Evolutionary conservation across 2,888 invertebrate species (phyloP).

Genomic region (Drosophila paracracens): DNA sequence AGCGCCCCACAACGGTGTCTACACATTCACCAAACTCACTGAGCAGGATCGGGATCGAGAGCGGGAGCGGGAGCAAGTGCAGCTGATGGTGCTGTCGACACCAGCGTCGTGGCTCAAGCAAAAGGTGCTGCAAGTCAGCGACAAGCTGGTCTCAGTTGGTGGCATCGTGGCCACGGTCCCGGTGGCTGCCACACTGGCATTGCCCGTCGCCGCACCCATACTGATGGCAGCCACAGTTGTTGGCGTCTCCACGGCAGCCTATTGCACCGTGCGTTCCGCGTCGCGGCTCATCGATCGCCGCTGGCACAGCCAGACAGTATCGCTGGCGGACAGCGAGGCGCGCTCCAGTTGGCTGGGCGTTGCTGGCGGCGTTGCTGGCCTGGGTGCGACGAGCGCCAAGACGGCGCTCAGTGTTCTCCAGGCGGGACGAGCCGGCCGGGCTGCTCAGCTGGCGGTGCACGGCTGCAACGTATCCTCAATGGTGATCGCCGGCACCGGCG

Average conservation of each 20-base stretch:
- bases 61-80: conserved; percentile 42
- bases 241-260: conserved; percentile 62
- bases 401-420: conserved; percentile 41
- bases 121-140: conserved; percentile 56
- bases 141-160: conserved; percentile 66
- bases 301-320: conserved; percentile 71
- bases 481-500: conserved; percentile 72
- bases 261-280: conserved; percentile 67
- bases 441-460: conserved; percentile 61
- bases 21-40: conserved; percentile 48
- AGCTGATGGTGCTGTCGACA: conserved; percentile 65
- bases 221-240: conserved; percentile 62
- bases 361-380: conserved; percentile 67
- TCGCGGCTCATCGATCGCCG: conserved; percentile 63
- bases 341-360: conserved; percentile 78
- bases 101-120: conserved; percentile 54
- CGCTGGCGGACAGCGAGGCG: conserved; percentile 65
- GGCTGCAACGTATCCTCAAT: conserved; percentile 75
- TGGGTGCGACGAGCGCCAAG: conserved; percentile 73
- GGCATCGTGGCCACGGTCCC: conserved; percentile 66
- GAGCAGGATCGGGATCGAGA: conserved; percentile 9
- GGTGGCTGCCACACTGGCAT: conserved; percentile 56
- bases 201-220: conserved; percentile 63
- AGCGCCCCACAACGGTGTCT: conserved; percentile 84
- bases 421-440: conserved; percentile 42